Conservation (phyloP, 1,140 invertebrate species). For the Brachionus rubens region DNA sequence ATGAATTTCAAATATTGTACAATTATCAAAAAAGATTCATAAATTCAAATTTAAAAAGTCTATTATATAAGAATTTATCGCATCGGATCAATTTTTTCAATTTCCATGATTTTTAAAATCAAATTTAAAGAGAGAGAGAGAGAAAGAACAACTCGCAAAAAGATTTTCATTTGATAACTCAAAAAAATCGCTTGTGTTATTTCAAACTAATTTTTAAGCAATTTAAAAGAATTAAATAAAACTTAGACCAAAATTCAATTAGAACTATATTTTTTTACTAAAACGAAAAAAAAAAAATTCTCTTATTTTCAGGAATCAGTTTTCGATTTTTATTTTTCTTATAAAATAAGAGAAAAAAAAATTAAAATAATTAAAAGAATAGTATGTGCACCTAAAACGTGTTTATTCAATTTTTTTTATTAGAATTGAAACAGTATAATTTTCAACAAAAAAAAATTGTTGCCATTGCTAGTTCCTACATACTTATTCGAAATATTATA, state of each 20-base stretch:
- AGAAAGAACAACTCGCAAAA: too few species aligned
- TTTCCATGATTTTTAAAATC: constrained; percentile 4
- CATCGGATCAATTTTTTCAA: constrained; percentile 6
- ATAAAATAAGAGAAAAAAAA: too few species aligned
- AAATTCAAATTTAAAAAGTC: neutral
- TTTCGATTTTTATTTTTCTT: too few species aligned
- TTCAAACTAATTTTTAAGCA: constrained; percentile 1
- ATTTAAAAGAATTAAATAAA: neutral
- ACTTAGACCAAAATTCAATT: neutral
- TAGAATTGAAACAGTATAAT: constrained; percentile 39
- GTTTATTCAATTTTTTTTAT: constrained; percentile 20
- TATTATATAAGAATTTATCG: constrained; percentile 38
- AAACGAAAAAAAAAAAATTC: too few species aligned
- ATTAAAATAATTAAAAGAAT: constrained; percentile 36
- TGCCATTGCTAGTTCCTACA: constrained; percentile 28
- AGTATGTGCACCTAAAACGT: constrained; percentile 33
- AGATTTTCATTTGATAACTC: neutral
- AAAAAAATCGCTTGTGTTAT: neutral
- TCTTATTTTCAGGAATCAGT: too few species aligned
- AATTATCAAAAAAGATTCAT: neutral
- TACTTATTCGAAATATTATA: constrained; percentile 25
- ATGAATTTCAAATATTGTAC: constrained; percentile 22
- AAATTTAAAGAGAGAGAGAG: constrained; percentile 18
- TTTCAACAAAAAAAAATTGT: constrained; percentile 30
- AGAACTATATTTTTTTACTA: too few species aligned